Evolutionary conservation across 37 sponge, comb jelly and placozoan genomes (phyloP).

Genomic region (Mnemiopsis leidyi): DNA sequence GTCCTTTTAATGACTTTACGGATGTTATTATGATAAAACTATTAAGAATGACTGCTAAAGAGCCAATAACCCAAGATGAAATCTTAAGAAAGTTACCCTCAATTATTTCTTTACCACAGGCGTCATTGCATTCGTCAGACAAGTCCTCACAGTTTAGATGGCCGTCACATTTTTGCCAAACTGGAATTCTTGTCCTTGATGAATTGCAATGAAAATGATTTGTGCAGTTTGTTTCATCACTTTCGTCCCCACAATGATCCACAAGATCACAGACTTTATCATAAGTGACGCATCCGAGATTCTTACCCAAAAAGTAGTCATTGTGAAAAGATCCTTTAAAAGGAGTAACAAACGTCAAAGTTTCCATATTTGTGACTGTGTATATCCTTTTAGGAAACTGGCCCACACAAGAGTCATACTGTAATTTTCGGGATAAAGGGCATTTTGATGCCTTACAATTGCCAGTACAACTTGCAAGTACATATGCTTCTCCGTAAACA

Average conservation of each 20-base stretch:
- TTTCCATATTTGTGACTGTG: not conserved
- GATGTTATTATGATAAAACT: not conserved
- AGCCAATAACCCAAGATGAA: not conserved
- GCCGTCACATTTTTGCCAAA: not conserved
- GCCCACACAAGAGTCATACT: not conserved
- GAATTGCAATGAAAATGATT: not conserved
- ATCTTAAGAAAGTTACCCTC: not conserved
- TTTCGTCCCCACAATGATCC: not conserved
- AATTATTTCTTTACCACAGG: not conserved
- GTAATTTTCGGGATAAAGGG: not conserved
- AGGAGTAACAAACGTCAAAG: not conserved
- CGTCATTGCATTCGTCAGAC: not conserved
- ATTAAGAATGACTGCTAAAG: not conserved
- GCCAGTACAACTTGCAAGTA: not conserved
- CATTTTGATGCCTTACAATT: not conserved
- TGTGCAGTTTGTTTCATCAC: not conserved
- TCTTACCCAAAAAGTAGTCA: not conserved
- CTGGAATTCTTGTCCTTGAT: not conserved
- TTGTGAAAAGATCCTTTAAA: not conserved
- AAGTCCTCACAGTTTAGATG: not conserved
- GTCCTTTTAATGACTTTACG: not conserved
- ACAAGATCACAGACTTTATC: not conserved
- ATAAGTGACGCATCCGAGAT: not conserved
- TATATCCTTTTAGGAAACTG: not conserved
- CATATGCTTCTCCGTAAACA: not conserved